phyloP scores from a whole-genome alignment of 2,113 vertebrate species.

The Microcebus tavaratra region DNA sequence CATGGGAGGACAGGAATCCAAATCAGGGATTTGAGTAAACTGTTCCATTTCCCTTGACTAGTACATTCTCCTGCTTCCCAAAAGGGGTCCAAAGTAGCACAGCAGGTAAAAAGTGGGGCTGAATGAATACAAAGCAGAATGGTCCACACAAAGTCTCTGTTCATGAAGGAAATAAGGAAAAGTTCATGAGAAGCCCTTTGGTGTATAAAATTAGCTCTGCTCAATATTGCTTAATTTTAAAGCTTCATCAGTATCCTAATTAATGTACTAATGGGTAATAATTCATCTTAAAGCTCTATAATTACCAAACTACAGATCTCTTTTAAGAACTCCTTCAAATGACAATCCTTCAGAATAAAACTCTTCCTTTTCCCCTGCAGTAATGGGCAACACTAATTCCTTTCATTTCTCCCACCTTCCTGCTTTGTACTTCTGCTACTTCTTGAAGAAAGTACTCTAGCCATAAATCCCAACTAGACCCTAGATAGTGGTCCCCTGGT shows the following conservation, averaged over 20 bases:
- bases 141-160: neutral
- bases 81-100: neutral
- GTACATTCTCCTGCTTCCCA: neutral
- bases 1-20: neutral
- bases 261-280: neutral
- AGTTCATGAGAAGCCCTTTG: neutral
- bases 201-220: neutral
- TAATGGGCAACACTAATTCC: slow-evolving; percentile 13
- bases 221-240: neutral
- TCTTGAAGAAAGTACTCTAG: slow-evolving; percentile 25
- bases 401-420: neutral
- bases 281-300: neutral
- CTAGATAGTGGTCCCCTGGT: slow-evolving; percentile 31
- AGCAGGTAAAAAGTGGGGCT: neutral
- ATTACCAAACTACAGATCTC: slow-evolving; percentile 11
- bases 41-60: slow-evolving; percentile 38
- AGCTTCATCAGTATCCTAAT: neutral
- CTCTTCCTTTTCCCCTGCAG: neutral
- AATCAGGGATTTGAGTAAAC: slow-evolving; percentile 30
- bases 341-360: slow-evolving; percentile 16
- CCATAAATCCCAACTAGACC: slow-evolving; percentile 61
- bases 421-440: slow-evolving; percentile 4
- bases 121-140: neutral
- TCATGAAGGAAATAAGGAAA: neutral
- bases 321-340: neutral